phyloP scores from a whole-genome alignment of 2,797 vertebrate species.

The Lutjanus campechanus region DNA sequence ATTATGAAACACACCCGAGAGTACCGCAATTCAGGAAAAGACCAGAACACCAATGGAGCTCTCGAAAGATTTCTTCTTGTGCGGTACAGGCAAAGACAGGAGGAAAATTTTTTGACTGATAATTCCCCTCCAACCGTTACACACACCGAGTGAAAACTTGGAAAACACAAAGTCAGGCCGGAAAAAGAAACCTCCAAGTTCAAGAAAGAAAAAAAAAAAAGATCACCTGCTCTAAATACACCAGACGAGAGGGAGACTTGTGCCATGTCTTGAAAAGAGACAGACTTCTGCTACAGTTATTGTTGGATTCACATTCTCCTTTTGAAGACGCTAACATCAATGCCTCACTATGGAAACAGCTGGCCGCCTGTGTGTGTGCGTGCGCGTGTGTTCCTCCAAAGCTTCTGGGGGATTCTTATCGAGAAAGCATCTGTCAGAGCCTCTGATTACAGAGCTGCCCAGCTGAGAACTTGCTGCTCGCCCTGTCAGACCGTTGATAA shows the following conservation, averaged over 20 bases:
- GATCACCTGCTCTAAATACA: conserved; percentile 42
- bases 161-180: conserved; percentile 16
- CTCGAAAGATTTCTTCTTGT: conserved; percentile 76
- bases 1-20: conserved; percentile 83
- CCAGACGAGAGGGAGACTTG: conserved; percentile 22
- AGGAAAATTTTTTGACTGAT: conserved; percentile 51
- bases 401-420: conserved; percentile 73
- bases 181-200: conserved; percentile 1
- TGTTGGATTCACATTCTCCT: conserved; percentile 57
- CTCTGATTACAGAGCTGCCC: conserved; percentile 70
- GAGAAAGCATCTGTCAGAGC: conserved; percentile 83
- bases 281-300: conserved; percentile 46
- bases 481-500: conserved; percentile 73
- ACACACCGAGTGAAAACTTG: conserved; percentile 26
- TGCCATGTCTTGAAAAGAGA: conserved; percentile 41
- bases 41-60: conserved; percentile 79
- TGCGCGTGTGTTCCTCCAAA: conserved; percentile 56
- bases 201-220: neutral
- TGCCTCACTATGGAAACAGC: conserved; percentile 57
- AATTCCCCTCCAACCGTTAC: conserved; percentile 38
- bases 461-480: conserved; percentile 44
- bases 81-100: conserved; percentile 60
- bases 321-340: conserved; percentile 66
- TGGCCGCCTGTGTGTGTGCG: conserved; percentile 52
- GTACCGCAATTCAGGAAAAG: conserved; percentile 77